Evolutionary conservation across 1,140 invertebrate genomes (phyloP).

Genomic region (Araneus ventricosus): DNA sequence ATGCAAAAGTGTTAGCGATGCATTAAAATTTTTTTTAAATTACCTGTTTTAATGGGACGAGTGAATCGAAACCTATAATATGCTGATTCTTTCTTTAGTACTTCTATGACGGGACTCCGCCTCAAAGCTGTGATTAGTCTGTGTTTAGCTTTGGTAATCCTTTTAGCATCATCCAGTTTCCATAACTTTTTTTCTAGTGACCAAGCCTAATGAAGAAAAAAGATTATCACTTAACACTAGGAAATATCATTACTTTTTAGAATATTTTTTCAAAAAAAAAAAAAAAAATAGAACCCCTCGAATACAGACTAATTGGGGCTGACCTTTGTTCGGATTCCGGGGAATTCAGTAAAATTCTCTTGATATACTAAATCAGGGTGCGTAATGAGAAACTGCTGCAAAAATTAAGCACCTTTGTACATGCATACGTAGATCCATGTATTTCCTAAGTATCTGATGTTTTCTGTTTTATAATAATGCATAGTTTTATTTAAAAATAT

Average conservation of each 20-base stretch:
- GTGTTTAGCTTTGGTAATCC: conserved; percentile 63
- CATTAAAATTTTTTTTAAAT: neutral
- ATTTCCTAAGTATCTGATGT: no score
- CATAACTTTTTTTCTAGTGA: conserved; percentile 48
- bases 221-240: neutral
- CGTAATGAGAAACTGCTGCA: no score
- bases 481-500: no score
- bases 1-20: neutral
- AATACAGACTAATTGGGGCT: no score
- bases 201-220: conserved; percentile 52
- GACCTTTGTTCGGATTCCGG: no score
- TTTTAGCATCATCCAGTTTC: conserved; percentile 53
- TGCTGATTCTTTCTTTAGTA: conserved; percentile 42
- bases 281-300: no score
- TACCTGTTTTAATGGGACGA: neutral
- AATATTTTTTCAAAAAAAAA: no score
- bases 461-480: no score
- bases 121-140: conserved; percentile 55
- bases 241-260: neutral
- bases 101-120: conserved; percentile 49
- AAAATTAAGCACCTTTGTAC: no score
- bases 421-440: no score
- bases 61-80: conserved; percentile 61
- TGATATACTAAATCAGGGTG: no score
- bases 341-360: no score